Percentiles rank a stretch among this genome's conserved stretches.
These are phyloP conservation scores for Scaptodrosophila latifasciaeformis DNA, from an alignment of 2,888 invertebrate species.

Conservation along the genomic window DNA sequence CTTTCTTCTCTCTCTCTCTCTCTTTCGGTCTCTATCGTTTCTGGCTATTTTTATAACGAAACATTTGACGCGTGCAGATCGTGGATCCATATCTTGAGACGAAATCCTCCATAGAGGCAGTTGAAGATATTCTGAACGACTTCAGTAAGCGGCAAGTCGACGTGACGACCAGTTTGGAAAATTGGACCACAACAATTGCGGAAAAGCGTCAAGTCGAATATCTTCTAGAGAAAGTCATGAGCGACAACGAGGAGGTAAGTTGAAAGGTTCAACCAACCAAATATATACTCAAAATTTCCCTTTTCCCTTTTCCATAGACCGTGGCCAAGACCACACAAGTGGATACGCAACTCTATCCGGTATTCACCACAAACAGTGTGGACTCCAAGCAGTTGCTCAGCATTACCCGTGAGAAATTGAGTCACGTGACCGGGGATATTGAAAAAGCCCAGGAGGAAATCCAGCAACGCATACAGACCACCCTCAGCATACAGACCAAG, in stretches of 20 bases:
- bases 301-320: constrained; percentile 75
- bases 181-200: constrained; percentile 81
- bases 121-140: constrained; percentile 82
- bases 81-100: constrained; percentile 83
- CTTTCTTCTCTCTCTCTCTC: constrained; percentile 37
- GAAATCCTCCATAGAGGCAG: constrained; percentile 80
- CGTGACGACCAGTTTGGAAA: constrained; percentile 82
- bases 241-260: constrained; percentile 81
- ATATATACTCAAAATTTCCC: constrained; percentile 1
- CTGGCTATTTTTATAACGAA: constrained; percentile 53
- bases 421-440: constrained; percentile 78
- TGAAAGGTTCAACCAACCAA: constrained; percentile 5
- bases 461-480: constrained; percentile 80
- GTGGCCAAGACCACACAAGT: constrained; percentile 81
- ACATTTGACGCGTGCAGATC: constrained; percentile 75
- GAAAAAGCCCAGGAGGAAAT: constrained; percentile 81
- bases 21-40: constrained; percentile 40
- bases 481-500: constrained; percentile 80
- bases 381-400: constrained; percentile 78
- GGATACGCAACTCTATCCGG: constrained; percentile 84
- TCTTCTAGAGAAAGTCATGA: constrained; percentile 77
- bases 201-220: constrained; percentile 77
- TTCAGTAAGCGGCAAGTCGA: constrained; percentile 80
- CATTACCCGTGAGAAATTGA: constrained; percentile 78
- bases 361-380: constrained; percentile 80